phyloP scores from a whole-genome alignment of 2,113 vertebrate species.

The Heterochromis multidens region DNA sequence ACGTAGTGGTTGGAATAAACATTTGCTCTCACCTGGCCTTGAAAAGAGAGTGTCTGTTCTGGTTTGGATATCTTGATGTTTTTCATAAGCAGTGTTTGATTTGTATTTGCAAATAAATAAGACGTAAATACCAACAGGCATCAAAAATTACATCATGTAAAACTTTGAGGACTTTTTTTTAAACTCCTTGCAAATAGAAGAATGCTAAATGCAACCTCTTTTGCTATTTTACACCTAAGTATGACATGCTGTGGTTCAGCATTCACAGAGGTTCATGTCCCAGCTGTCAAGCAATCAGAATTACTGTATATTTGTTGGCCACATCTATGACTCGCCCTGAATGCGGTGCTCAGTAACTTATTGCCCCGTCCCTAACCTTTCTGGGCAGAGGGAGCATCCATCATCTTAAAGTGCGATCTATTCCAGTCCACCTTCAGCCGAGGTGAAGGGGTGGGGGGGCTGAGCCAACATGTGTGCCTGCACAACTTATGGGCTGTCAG shows the following conservation, averaged over 20 bases:
- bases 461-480: constrained; percentile 56
- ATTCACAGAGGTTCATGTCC: constrained; percentile 28
- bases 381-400: constrained; percentile 65
- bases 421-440: constrained; percentile 64
- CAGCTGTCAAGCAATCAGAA: constrained; percentile 57
- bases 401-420: constrained; percentile 73
- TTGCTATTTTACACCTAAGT: constrained; percentile 16
- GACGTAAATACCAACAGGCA: background rate
- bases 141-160: background rate
- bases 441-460: constrained; percentile 6
- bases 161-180: no score
- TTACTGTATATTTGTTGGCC: constrained; percentile 59
- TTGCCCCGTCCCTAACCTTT: constrained; percentile 67
- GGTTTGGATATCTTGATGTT: background rate
- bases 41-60: background rate
- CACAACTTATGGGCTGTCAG: constrained; percentile 76
- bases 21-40: background rate
- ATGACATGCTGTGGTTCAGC: background rate
- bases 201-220: background rate
- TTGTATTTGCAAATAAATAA: background rate
- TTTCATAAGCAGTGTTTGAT: background rate
- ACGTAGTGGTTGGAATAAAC: constrained; percentile 16
- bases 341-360: constrained; percentile 65
- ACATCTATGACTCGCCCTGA: constrained; percentile 36
- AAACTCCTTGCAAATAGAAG: no score